These are phyloP conservation scores for Actinostola sp. DNA, from an alignment of 92 coral and sea anemone genomes.

Conservation along the genomic window DNA sequence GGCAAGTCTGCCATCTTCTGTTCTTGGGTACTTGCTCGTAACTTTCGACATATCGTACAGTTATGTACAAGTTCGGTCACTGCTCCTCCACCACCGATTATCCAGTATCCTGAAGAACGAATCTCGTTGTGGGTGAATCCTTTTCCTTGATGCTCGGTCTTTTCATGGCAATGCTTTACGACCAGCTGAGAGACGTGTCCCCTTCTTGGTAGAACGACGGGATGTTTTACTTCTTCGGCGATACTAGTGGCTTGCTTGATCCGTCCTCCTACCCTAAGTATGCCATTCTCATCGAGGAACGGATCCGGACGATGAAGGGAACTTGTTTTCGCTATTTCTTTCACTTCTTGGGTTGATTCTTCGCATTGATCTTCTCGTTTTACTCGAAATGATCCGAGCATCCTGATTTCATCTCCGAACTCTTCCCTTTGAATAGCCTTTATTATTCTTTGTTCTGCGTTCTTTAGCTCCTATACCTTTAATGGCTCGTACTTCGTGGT, in stretches of 20 bases:
- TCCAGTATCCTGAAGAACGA: constrained; percentile 65
- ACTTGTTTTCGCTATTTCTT: background rate
- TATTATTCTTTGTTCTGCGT: no score
- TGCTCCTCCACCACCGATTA: constrained; percentile 45
- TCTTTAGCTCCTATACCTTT: no score
- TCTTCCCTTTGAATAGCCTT: no score
- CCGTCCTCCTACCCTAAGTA: constrained; percentile 23
- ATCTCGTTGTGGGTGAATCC: constrained; percentile 62
- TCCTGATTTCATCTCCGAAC: no score
- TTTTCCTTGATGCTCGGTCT: constrained; percentile 53
- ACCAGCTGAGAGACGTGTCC: background rate
- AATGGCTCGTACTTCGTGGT: no score
- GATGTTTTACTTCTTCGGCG: constrained; percentile 9
- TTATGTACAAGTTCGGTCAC: no score
- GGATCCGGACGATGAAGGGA: constrained; percentile 17
- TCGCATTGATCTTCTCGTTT: background rate
- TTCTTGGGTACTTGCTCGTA: no score
- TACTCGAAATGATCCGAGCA: background rate
- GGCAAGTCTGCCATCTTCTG: no score
- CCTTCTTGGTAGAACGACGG: constrained; percentile 1
- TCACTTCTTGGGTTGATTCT: background rate
- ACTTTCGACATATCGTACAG: no score
- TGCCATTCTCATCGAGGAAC: constrained; percentile 3
- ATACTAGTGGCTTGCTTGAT: background rate
- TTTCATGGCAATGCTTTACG: constrained; percentile 39